Conservation (phyloP, 2,888 invertebrate species). For the Cheilosia impressa region DNA sequence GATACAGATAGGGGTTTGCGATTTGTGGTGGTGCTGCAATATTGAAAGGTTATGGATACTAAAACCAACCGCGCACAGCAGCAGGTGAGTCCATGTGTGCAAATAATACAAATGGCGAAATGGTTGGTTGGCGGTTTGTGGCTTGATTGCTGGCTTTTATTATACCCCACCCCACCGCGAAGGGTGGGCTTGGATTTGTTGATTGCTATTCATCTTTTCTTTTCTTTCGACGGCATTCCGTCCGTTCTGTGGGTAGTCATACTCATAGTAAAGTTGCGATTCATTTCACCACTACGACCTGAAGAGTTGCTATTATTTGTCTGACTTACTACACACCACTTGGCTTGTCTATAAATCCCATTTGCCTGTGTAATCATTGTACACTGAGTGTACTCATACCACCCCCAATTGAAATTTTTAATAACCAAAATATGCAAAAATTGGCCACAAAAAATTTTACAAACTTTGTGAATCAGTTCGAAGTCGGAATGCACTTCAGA, state of each 20-base stretch:
- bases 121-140: slow-evolving; percentile 34
- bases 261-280: slow-evolving; percentile 10
- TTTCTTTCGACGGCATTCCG: slow-evolving; percentile 8
- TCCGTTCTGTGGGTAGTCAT: slow-evolving; percentile 13
- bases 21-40: slow-evolving; percentile 21
- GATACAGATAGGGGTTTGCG: slow-evolving; percentile 35
- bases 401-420: slow-evolving; percentile 33
- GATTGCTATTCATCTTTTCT: slow-evolving; percentile 65
- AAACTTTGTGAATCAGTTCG: slow-evolving; percentile 66
- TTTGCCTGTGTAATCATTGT: slow-evolving; percentile 35
- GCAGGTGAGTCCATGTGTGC: slow-evolving; percentile 53
- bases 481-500: slow-evolving; percentile 71
- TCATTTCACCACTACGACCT: slow-evolving; percentile 9
- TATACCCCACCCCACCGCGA: slow-evolving; percentile 29
- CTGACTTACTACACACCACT: slow-evolving; percentile 20
- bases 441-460: slow-evolving; percentile 56
- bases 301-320: slow-evolving; percentile 32
- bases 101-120: slow-evolving; percentile 62
- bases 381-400: slow-evolving; percentile 19
- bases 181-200: slow-evolving; percentile 44
- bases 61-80: slow-evolving; percentile 38
- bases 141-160: slow-evolving; percentile 67
- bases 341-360: slow-evolving; percentile 49
- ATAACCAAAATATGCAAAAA: slow-evolving; percentile 68
- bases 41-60: slow-evolving; percentile 63